Evolutionary conservation across 2,888 invertebrate species (phyloP).

Genomic region (Sphaerophoria rueppellii): DNA sequence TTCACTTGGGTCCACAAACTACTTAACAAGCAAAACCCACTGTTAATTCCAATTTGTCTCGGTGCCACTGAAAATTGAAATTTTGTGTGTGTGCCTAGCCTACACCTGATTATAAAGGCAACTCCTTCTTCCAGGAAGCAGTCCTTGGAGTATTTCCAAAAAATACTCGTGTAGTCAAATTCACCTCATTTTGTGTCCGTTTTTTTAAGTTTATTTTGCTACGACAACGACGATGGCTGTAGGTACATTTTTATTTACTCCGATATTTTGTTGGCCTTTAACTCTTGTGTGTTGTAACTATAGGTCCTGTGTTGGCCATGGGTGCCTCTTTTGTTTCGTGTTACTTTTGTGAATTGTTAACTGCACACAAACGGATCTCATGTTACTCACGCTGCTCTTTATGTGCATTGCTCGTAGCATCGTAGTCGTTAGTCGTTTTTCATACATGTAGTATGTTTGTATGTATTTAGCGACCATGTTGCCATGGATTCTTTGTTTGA

Average conservation of each 20-base stretch:
- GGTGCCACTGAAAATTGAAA: background rate
- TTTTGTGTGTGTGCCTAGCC: background rate
- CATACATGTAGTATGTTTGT: background rate
- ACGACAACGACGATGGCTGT: background rate
- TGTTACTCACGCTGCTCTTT: background rate
- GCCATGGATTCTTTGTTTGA: slow-evolving; percentile 23
- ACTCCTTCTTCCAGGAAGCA: background rate
- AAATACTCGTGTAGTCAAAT: too few relatives aligned
- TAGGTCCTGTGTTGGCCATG: background rate
- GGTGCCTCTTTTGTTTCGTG: slow-evolving; percentile 23
- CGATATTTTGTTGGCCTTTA: slow-evolving; percentile 23
- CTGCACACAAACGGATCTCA: slow-evolving; percentile 21
- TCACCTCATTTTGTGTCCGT: too few relatives aligned
- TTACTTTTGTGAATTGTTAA: slow-evolving; percentile 1
- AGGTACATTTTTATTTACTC: slow-evolving; percentile 24
- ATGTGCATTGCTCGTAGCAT: background rate
- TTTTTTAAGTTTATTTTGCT: background rate
- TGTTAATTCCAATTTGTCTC: slow-evolving; percentile 8
- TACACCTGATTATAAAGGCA: slow-evolving; percentile 9
- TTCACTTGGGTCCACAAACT: slow-evolving; percentile 4
- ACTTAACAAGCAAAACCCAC: background rate
- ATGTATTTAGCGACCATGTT: slow-evolving; percentile 3
- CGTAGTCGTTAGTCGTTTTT: background rate
- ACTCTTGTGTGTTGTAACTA: slow-evolving; percentile 22
- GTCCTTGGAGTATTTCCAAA: background rate